phyloP scores from a whole-genome alignment of 2,113 vertebrate genomes.

The Piaya cayana region DNA sequence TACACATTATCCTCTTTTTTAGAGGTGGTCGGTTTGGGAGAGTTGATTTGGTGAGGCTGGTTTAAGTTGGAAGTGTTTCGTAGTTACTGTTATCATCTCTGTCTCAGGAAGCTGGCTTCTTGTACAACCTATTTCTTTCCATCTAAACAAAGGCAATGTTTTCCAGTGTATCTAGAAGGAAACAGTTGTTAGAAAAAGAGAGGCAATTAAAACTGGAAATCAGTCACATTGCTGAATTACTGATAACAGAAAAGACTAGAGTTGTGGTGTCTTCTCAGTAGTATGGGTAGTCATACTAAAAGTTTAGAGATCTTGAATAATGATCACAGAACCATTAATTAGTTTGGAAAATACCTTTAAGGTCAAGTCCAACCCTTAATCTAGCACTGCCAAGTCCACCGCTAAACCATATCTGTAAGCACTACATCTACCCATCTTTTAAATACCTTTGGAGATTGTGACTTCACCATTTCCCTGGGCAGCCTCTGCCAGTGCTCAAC shows the following conservation, averaged over 20 bases:
- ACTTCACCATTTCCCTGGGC: neutral
- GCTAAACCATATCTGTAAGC: neutral
- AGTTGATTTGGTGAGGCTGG: neutral
- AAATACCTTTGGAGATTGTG: neutral
- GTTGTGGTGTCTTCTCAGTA: neutral
- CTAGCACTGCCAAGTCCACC: neutral
- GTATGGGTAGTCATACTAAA: neutral
- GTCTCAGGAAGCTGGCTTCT: neutral
- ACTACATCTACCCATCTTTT: accelerated
- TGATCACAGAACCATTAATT: neutral
- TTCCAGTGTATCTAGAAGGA: neutral
- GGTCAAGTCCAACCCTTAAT: neutral
- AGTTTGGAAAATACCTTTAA: neutral
- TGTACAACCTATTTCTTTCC: neutral
- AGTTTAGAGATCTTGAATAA: neutral
- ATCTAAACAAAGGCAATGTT: neutral
- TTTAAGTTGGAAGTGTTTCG: neutral
- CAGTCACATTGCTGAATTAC: neutral
- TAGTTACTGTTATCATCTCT: neutral
- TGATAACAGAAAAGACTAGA: neutral
- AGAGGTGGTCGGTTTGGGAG: neutral
- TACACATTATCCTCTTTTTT: neutral
- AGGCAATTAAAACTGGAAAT: neutral
- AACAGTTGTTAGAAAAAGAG: neutral
- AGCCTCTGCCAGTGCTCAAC: neutral